Evolutionary conservation across 2,888 invertebrate genomes (phyloP).

Genomic region (Coleophora flavipennella): DNA sequence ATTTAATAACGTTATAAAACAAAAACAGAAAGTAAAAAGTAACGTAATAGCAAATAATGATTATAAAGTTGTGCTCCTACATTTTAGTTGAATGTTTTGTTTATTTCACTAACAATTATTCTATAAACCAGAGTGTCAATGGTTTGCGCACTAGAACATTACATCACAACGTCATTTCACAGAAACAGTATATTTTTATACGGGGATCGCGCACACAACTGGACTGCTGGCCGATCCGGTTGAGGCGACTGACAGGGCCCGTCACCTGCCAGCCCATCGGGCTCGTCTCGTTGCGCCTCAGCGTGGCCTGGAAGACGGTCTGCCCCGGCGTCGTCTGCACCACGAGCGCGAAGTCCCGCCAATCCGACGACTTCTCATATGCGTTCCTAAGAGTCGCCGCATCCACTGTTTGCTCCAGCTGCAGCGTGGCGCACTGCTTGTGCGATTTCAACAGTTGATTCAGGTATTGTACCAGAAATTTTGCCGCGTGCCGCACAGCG

Average conservation of each 20-base stretch:
- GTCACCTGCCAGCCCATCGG: slow-evolving; percentile 55
- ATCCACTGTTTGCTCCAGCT: slow-evolving; percentile 50
- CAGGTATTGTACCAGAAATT: slow-evolving; percentile 75
- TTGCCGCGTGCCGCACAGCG: slow-evolving; percentile 71
- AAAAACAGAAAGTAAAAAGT: too few relatives aligned
- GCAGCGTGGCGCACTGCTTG: slow-evolving; percentile 77
- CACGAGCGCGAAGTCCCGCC: slow-evolving; percentile 76
- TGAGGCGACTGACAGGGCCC: slow-evolving; percentile 83
- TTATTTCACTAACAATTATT: too few relatives aligned
- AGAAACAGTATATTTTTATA: slow-evolving; percentile 85
- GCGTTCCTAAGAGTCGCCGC: slow-evolving; percentile 78
- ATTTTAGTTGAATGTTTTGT: too few relatives aligned
- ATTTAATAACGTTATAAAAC: too few relatives aligned
- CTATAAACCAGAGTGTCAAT: too few relatives aligned
- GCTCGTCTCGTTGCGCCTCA: slow-evolving; percentile 42
- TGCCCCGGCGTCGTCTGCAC: slow-evolving; percentile 77
- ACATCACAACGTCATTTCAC: slow-evolving; percentile 31
- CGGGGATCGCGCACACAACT: slow-evolving; percentile 81
- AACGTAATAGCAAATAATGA: too few relatives aligned
- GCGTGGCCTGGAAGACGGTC: slow-evolving; percentile 85
- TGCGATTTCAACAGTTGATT: slow-evolving; percentile 75
- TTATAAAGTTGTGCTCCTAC: too few relatives aligned
- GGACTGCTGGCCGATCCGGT: slow-evolving; percentile 86
- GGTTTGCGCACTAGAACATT: too few relatives aligned
- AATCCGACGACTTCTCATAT: slow-evolving; percentile 44